Conservation (phyloP, 2,113 vertebrate genomes). For the Notiomystis cincta region DNA sequence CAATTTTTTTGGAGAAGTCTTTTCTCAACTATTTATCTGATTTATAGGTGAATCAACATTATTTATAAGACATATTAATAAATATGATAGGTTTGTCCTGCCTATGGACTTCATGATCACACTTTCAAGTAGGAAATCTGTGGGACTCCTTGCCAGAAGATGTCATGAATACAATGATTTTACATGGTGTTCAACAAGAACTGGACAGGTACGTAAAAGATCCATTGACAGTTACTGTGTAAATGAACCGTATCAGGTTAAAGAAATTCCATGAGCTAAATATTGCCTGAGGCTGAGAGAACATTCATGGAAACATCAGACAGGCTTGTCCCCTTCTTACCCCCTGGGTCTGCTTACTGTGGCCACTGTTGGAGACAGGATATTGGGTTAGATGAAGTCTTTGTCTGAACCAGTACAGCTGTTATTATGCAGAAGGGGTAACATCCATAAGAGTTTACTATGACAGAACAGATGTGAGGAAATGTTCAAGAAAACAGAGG, state of each 20-base stretch:
- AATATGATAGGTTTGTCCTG: not conserved
- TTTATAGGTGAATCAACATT: not conserved
- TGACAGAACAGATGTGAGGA: conserved; percentile 40
- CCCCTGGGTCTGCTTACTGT: not conserved
- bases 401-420: conserved; percentile 11
- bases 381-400: not conserved
- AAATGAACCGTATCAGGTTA: not conserved
- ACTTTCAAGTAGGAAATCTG: not conserved
- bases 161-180: not conserved
- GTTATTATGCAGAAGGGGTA: conserved; percentile 1
- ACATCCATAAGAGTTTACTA: not conserved
- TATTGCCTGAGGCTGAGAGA: not conserved
- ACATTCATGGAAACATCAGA: not conserved
- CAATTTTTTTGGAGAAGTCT: not conserved
- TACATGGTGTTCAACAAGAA: not conserved
- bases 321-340: not conserved
- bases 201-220: not conserved
- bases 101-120: not conserved
- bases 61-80: not conserved
- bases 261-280: not conserved
- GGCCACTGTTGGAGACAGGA: conserved; percentile 15
- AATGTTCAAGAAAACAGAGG: conserved; percentile 28
- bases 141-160: not conserved
- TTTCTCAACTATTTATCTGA: not conserved
- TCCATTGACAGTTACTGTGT: not conserved